These are phyloP conservation scores for Gnathonemus echidnorhynchus DNA, from an alignment of 2,113 vertebrate species.

Conservation along the genomic window DNA sequence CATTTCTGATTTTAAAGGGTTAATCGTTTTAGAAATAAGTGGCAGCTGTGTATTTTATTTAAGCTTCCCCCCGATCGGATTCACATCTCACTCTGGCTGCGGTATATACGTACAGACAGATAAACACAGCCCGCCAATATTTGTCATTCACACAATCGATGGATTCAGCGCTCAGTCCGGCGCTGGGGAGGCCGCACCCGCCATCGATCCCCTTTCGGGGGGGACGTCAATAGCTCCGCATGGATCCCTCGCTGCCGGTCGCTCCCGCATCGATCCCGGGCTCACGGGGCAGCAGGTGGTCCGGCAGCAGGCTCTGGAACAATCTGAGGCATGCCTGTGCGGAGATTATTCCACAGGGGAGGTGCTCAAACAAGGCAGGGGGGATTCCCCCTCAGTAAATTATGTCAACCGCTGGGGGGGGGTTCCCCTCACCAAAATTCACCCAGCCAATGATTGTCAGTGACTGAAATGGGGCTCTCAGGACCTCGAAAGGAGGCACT, in stretches of 20 bases:
- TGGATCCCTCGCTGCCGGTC: slow-evolving; percentile 74
- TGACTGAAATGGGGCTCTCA: not conserved
- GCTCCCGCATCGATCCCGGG: slow-evolving; percentile 83
- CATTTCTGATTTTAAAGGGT: not conserved
- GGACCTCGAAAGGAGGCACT: not conserved
- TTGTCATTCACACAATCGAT: slow-evolving; percentile 76
- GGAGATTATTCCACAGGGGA: slow-evolving; percentile 51
- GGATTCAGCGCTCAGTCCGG: slow-evolving; percentile 66
- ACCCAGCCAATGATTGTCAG: not conserved
- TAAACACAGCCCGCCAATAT: slow-evolving; percentile 60
- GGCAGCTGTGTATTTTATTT: not conserved
- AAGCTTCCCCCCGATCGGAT: not conserved
- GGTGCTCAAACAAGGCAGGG: not conserved
- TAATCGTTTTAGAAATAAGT: not conserved
- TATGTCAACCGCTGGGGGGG: not conserved
- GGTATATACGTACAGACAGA: slow-evolving; percentile 36
- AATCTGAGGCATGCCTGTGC: slow-evolving; percentile 58
- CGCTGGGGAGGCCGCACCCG: slow-evolving; percentile 35
- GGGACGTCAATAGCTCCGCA: slow-evolving; percentile 92
- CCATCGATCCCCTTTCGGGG: slow-evolving; percentile 77
- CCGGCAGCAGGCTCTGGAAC: slow-evolving; percentile 60
- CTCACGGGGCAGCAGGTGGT: slow-evolving; percentile 68
- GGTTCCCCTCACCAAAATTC: not conserved
- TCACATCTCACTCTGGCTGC: slow-evolving; percentile 11
- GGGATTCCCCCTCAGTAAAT: not conserved